These are phyloP conservation scores for Aphelenchoides bicaudatus DNA, from an alignment of 2,888 invertebrate genomes.

Conservation along the genomic window DNA sequence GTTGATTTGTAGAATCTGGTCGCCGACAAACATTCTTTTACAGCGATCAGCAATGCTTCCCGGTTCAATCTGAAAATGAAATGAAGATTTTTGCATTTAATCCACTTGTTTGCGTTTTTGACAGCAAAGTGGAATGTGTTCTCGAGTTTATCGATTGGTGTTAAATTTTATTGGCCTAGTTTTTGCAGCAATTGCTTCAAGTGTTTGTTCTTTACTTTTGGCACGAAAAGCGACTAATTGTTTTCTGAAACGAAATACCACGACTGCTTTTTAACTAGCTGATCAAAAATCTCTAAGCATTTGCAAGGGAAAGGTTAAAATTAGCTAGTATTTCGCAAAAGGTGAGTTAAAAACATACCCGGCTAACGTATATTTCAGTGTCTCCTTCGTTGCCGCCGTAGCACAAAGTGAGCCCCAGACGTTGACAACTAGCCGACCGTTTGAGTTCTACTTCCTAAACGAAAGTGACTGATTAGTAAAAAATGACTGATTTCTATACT, in stretches of 20 bases:
- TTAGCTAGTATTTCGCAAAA: slow-evolving; percentile 3
- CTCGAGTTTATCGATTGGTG: not conserved
- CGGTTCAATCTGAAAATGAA: slow-evolving; percentile 61
- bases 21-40: slow-evolving; percentile 63
- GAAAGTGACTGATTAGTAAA: not conserved
- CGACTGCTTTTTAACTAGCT: too few relatives aligned
- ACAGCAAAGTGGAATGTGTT: not conserved
- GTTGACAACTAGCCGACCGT: slow-evolving; percentile 50
- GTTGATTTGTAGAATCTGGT: slow-evolving; percentile 64
- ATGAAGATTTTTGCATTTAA: not conserved
- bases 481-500: too few relatives aligned
- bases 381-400: slow-evolving; percentile 68
- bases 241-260: too few relatives aligned
- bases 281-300: too few relatives aligned
- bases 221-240: too few relatives aligned
- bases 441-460: slow-evolving; percentile 27
- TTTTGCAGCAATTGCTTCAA: too few relatives aligned
- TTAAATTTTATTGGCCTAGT: too few relatives aligned
- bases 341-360: slow-evolving; percentile 63
- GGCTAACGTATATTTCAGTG: slow-evolving; percentile 71
- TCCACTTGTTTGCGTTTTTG: not conserved
- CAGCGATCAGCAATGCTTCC: slow-evolving; percentile 62
- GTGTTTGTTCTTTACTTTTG: too few relatives aligned
- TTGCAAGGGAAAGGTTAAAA: too few relatives aligned
- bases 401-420: slow-evolving; percentile 71